These are phyloP conservation scores for Heteropelma amictum DNA, from an alignment of 2,888 invertebrate genomes.

Conservation along the genomic window DNA sequence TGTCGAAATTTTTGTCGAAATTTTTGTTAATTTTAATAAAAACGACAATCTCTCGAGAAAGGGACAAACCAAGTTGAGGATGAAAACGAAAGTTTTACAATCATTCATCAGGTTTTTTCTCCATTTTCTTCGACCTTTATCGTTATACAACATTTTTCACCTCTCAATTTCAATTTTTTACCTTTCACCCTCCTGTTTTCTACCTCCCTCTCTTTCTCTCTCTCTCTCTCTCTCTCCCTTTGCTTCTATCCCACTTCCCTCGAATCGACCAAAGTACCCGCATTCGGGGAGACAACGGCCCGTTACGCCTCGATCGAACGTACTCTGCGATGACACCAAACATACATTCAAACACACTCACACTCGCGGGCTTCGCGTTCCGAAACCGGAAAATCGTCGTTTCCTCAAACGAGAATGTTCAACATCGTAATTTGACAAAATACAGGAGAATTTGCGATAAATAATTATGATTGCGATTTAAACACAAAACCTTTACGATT, in stretches of 20 bases:
- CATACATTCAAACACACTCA: conserved; percentile 58
- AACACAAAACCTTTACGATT: too few species aligned
- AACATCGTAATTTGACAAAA: neutral
- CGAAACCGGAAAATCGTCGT: conserved; percentile 27
- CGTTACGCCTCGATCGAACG: conserved; percentile 76
- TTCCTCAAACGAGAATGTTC: conserved; percentile 4
- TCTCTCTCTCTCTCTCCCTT: conserved; percentile 17
- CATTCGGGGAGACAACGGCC: conserved; percentile 75
- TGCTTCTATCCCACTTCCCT: conserved; percentile 23
- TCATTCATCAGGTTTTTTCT: neutral
- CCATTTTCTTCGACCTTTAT: neutral
- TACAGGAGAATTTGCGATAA: neutral
- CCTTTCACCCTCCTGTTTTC: conserved; percentile 3
- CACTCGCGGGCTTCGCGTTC: neutral
- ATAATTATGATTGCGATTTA: neutral
- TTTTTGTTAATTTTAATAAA: too few species aligned
- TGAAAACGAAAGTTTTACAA: too few species aligned
- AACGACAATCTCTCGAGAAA: too few species aligned
- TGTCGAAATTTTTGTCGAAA: too few species aligned
- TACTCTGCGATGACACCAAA: conserved; percentile 71
- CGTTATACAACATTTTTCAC: conserved; percentile 28
- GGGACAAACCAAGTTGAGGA: too few species aligned
- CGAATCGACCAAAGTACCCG: conserved; percentile 69
- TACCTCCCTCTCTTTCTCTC: conserved; percentile 4
- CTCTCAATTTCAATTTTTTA: conserved; percentile 33